Evolutionary conservation across 2,797 vertebrate species (phyloP), one percentile per base, ranked within the genome.

Genomic region (Macropus fuliginosus): DNA sequence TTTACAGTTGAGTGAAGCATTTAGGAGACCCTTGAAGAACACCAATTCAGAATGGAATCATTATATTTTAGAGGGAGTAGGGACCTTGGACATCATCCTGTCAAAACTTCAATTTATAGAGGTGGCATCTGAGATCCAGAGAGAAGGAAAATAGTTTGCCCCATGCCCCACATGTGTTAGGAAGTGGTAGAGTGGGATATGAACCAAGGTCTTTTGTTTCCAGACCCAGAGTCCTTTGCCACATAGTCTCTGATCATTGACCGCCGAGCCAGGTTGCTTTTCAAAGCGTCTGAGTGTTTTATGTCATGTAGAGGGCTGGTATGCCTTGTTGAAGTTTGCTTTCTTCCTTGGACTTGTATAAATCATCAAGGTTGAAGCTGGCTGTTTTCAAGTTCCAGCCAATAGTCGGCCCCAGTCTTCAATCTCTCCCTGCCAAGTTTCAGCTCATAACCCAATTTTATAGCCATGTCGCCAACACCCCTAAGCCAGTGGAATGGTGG

Each of bases 311-410:
- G 29, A 54, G 91, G 74, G 21, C 40, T 46, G 74, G 74, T 46
- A 24, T 24, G 74, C 40, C 74, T 55, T 12, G 9, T 94, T 95
- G 95, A 95, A 55, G 92, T 96, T 97, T 92, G n/a, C 93, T 89
- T 95, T 97, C 91, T 96, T 97, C 93, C 4, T 46, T 66, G 57
- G 90, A 34, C 40, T 90, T 92, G 94, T 95, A 90, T 21, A 89
- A 97, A 95, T 92, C 93, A 94, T 92, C 94, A 91, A 91, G 93
- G 96, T 97, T 94, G 90, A 96, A 97, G 95, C 89, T 40, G 5
- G 31, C 93, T 95, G 46, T 97, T 97, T 97, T 95, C 92, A 92
- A 94, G 95, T 97, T 94, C 90, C 91, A 91, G 93, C 54, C 56
- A 95, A 34, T 90, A 94, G 54, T 95, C 29, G 55, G 66, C 95